These are phyloP conservation scores for Eupithecia dodoneata DNA, from an alignment of 2,888 invertebrate genomes.

Conservation along the genomic window DNA sequence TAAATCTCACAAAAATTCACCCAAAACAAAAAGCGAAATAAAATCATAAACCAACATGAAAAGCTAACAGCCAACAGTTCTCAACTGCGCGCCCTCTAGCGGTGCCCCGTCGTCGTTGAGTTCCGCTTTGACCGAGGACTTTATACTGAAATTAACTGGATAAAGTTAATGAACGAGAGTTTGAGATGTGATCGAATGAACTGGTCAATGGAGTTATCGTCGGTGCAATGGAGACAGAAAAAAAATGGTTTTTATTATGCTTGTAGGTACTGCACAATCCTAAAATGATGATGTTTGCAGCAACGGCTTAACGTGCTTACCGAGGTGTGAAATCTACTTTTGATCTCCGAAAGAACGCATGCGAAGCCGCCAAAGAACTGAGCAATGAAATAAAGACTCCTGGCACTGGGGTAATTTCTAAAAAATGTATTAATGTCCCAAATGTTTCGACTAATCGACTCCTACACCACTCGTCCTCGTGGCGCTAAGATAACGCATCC, in stretches of 20 bases:
- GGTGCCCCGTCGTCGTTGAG: not conserved
- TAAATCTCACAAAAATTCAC: not conserved
- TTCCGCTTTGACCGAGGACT: not conserved
- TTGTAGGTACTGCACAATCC: not conserved
- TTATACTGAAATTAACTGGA: not conserved
- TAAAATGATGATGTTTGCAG: no score
- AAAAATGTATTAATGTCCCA: no score
- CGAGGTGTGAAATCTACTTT: no score
- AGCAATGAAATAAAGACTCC: no score
- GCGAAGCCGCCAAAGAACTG: no score
- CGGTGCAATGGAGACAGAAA: not conserved
- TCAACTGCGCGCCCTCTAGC: not conserved
- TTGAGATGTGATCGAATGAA: not conserved
- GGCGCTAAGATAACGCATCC: no score
- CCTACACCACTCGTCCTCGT: no score
- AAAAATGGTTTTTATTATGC: not conserved
- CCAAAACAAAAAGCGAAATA: not conserved
- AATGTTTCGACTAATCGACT: no score
- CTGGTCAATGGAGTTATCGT: not conserved
- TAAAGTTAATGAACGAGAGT: not conserved
- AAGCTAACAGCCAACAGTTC: not conserved
- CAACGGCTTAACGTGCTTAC: no score
- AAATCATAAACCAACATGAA: not conserved
- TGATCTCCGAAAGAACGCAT: no score
- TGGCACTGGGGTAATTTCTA: no score